Evolutionary conservation across 2,113 vertebrate genomes (phyloP), one percentile per base, ranked within the genome.

Genomic region (Echinops telfairi): DNA sequence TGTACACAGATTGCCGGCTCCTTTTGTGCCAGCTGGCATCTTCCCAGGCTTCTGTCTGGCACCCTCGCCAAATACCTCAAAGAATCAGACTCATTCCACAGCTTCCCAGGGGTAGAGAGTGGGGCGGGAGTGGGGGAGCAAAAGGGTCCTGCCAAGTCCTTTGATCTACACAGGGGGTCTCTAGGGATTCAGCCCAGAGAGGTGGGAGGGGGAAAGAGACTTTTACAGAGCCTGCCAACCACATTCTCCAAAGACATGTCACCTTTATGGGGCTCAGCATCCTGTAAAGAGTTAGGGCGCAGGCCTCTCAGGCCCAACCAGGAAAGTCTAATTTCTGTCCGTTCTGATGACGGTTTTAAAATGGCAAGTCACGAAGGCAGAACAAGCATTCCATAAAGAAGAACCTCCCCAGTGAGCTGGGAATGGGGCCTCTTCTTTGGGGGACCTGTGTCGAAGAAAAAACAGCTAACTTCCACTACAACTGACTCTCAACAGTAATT

Each of bases 391-490:
- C 93, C 83, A 94, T 91, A 95, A 94, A 78, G 92, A 96, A 96
- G 95, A 95, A 92, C 83, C 80, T 64, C 92, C 86, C 90, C 95
- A 83, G 96, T 92, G 92, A 92, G 73, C 53, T 92, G 71, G 95
- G 93, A 96, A 95, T 70, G 57, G 83, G 88, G 94, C 64, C 93
- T 95, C 84, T 88, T 95, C 88, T 93, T 88, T 93, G 90, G 96
- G 92, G 96, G 93, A 96, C 95, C 97, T 94, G 86, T 84, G 93
- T 97, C 95, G 95, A 94, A 95, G 93, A 94, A 96, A 96, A 93
- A 95, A 97, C 94, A 94, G 88, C 90, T 90, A 95, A 88, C 83
- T 92, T 91, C 73, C 91, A 94, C 76, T 79, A 64, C 20, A 94
- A 75, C 6, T 94, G 85, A 96, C 86, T 97, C 88, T 92, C 95